Evolutionary conservation across 2,888 invertebrate genomes (phyloP), one percentile per base, ranked within the genome.

Genomic region (Petrophora chlorosata): DNA sequence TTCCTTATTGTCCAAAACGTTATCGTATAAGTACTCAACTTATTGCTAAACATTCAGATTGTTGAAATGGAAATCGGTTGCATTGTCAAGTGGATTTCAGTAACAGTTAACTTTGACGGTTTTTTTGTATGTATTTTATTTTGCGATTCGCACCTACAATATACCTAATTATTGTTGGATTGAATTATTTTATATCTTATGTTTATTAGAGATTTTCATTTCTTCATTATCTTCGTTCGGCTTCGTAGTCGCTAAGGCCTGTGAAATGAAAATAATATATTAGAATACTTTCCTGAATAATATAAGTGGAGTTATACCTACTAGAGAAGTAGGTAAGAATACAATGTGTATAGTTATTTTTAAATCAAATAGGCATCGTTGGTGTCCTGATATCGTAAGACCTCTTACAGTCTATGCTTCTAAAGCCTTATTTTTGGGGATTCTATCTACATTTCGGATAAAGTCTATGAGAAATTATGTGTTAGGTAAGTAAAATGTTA

Each of bases 131-230:
- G 9, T 15, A 7, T 26, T 38, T 36, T 15, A 9, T 35, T n/a
- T 5, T 3, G 17, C 10, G 36, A 29, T 32, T 8, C 3, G 22
- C 36, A 19, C 47, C n/a, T n/a, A n/a, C n/a, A n/a, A n/a, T n/a
- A n/a, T n/a, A 53, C 33, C 38, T 41, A 53, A 50, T 28, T 14
- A 57, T 78, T 79, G 76, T 80, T 77, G 70, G 63, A 70, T 70
- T 64, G 63, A 67, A 45, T 64, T 63, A 59, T 36, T 42, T 19
- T 10, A 15, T 7, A 36, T 30, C 29, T 39, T 46, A 45, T 33
- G 22, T 42, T 38, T 40, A 43, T 29, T 36, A 47, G 49, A 50
- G 50, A 53, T 51, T 52, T 28, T 28, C 13, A 5, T 14, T 35
- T 46, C 33, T 39, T 38, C 39, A 30, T 13, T 28, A 5, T 28